These are phyloP conservation scores for Typhlomys cinereus DNA, from an alignment of 2,113 vertebrate species.

Conservation along the genomic window DNA sequence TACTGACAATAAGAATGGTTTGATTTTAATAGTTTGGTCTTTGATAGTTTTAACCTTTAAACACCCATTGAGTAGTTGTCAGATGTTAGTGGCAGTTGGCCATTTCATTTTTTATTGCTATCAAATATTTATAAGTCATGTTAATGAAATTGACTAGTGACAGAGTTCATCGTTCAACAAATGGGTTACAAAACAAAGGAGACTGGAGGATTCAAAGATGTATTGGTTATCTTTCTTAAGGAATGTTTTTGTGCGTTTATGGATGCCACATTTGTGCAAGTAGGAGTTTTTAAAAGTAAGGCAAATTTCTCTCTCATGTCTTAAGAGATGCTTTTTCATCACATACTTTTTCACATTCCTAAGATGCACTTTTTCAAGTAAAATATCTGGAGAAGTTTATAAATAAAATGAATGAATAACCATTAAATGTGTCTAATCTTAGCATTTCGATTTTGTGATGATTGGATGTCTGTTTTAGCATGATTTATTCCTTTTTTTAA, in stretches of 20 bases:
- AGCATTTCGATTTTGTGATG: slow-evolving; percentile 27
- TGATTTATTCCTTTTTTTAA: not conserved
- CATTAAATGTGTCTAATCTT: not conserved
- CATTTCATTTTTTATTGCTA: not conserved
- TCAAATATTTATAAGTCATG: slow-evolving; percentile 52
- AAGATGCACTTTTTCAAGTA: slow-evolving; percentile 13
- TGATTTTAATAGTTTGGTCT: slow-evolving; percentile 28
- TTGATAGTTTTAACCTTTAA: slow-evolving; percentile 63
- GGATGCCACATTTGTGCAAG: not conserved
- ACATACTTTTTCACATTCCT: slow-evolving; percentile 1
- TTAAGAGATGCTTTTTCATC: not conserved
- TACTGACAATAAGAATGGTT: slow-evolving; percentile 46
- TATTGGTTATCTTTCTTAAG: not conserved
- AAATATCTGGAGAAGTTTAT: not conserved
- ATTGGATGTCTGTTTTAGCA: not conserved
- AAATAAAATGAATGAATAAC: not conserved
- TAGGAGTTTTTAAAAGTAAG: not conserved
- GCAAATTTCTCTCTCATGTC: not conserved
- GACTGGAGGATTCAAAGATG: not conserved
- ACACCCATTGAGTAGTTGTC: slow-evolving; percentile 43
- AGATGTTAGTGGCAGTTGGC: slow-evolving; percentile 50
- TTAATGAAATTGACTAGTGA: slow-evolving; percentile 38
- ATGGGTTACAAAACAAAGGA: slow-evolving; percentile 41
- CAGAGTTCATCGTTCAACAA: slow-evolving; percentile 44
- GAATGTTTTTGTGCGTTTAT: not conserved